A percentile compares a stretch with the other conserved stretches of the same genome.
These are phyloP conservation scores for Apotomis capreana DNA, from an alignment of 2,888 invertebrate genomes.

Conservation along the genomic window DNA sequence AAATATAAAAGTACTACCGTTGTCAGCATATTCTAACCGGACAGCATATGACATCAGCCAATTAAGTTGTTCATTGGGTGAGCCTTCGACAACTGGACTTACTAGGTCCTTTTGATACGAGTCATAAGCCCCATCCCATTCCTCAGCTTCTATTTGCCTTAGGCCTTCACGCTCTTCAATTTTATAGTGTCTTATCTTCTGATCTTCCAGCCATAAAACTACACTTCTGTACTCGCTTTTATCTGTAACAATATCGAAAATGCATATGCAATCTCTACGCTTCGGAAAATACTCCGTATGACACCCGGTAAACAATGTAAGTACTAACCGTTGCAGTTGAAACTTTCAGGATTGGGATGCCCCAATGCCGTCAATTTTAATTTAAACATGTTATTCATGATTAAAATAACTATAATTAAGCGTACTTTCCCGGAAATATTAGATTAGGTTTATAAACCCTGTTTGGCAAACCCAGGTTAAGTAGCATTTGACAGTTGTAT, in stretches of 20 bases:
- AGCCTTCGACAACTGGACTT: slow-evolving; percentile 86
- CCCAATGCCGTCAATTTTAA: slow-evolving; percentile 90
- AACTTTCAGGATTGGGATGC: slow-evolving; percentile 88
- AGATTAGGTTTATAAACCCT: not conserved
- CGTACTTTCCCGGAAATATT: slow-evolving; percentile 11
- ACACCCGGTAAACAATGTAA: slow-evolving; percentile 14
- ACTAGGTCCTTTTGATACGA: slow-evolving; percentile 90
- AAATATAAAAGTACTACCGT: slow-evolving; percentile 78
- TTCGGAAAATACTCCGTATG: slow-evolving; percentile 23
- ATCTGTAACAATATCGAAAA: slow-evolving; percentile 82
- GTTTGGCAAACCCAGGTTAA: not conserved
- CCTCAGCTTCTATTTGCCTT: slow-evolving; percentile 85
- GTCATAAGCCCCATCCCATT: slow-evolving; percentile 89
- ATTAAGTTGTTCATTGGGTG: slow-evolving; percentile 88
- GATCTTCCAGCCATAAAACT: slow-evolving; percentile 96
- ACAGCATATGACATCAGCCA: slow-evolving; percentile 94
- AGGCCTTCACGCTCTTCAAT: slow-evolving; percentile 90
- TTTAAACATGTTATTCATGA: slow-evolving; percentile 86
- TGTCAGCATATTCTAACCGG: slow-evolving; percentile 91
- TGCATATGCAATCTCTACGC: not conserved
- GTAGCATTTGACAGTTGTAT: slow-evolving; percentile 9
- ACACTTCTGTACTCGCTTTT: slow-evolving; percentile 90
- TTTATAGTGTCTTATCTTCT: slow-evolving; percentile 94
- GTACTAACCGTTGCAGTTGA: slow-evolving; percentile 87
- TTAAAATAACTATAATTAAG: slow-evolving; percentile 23